These are phyloP conservation scores for Protodeltote pygarga DNA, from an alignment of 2,888 invertebrate genomes.

Conservation along the genomic window DNA sequence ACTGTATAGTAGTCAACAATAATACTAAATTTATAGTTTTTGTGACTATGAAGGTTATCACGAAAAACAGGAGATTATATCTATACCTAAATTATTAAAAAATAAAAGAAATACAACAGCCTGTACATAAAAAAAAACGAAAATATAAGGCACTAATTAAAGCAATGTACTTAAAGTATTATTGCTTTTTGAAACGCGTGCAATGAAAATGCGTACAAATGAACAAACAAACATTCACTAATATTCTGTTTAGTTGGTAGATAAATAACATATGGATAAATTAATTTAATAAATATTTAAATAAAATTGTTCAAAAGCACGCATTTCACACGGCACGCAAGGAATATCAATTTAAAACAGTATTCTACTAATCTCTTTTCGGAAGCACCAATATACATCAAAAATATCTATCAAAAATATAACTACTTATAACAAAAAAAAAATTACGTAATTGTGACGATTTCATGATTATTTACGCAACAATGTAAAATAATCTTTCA, in stretches of 20 bases:
- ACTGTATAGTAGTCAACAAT: too few species aligned
- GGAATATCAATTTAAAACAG: slow-evolving; percentile 18
- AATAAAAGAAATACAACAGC: slow-evolving; percentile 12
- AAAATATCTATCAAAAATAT: slow-evolving; percentile 49
- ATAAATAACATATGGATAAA: slow-evolving; percentile 24
- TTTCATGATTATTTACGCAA: slow-evolving; percentile 37
- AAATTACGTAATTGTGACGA: slow-evolving; percentile 48
- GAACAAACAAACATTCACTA: slow-evolving; percentile 2
- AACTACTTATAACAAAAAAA: slow-evolving; percentile 30
- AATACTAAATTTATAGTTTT: too few species aligned
- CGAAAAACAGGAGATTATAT: too few species aligned
- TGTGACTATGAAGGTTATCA: too few species aligned
- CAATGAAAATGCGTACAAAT: background rate
- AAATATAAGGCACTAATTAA: slow-evolving; percentile 44
- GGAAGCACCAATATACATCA: slow-evolving; percentile 55
- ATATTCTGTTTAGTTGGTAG: background rate
- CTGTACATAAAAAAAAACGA: slow-evolving; percentile 37
- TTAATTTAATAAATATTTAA: slow-evolving; percentile 33
- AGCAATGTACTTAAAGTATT: slow-evolving; percentile 51
- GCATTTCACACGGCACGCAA: slow-evolving; percentile 5
- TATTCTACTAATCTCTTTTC: slow-evolving; percentile 55
- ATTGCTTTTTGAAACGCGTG: slow-evolving; percentile 21
- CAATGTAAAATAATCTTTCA: slow-evolving; percentile 33
- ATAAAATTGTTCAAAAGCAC: slow-evolving; percentile 11
- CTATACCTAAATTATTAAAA: background rate